Evolutionary conservation across 92 coral and sea anemone species (phyloP).

Genomic region (Parazoanthus atlanticus): DNA sequence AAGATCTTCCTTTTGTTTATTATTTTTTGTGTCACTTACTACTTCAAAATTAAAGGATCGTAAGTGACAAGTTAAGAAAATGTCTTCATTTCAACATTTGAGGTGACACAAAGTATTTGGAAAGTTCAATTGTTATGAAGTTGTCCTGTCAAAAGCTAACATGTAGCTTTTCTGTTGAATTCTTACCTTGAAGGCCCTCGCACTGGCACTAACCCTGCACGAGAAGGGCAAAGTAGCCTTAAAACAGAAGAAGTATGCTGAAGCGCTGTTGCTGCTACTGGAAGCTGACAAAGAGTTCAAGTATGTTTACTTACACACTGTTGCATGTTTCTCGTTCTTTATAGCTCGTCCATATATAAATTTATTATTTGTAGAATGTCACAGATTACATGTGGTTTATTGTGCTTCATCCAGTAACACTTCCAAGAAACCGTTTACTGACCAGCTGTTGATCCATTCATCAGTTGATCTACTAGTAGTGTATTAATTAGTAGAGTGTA

Average conservation of each 20-base stretch:
- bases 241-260: slow-evolving; percentile 73
- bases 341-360: neutral
- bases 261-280: slow-evolving; percentile 82
- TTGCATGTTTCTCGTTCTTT: neutral
- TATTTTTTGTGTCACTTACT: too few relatives aligned
- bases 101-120: neutral
- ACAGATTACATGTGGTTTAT: neutral
- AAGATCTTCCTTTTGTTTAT: too few relatives aligned
- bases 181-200: slow-evolving; percentile 63
- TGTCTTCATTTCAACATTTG: too few relatives aligned
- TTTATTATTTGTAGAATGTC: neutral
- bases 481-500: neutral
- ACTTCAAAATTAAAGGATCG: too few relatives aligned
- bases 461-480: neutral
- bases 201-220: slow-evolving; percentile 88
- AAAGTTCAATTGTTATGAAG: neutral
- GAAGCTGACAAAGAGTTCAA: slow-evolving; percentile 93
- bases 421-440: too few relatives aligned
- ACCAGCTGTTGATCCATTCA: too few relatives aligned
- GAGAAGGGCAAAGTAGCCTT: slow-evolving; percentile 82
- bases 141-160: neutral
- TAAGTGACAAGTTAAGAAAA: too few relatives aligned
- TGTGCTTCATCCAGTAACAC: neutral
- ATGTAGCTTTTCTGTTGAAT: neutral
- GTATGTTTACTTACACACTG: slow-evolving; percentile 38